phyloP scores from a whole-genome alignment of 2,888 invertebrate species.

The Plutella xylostella region DNA sequence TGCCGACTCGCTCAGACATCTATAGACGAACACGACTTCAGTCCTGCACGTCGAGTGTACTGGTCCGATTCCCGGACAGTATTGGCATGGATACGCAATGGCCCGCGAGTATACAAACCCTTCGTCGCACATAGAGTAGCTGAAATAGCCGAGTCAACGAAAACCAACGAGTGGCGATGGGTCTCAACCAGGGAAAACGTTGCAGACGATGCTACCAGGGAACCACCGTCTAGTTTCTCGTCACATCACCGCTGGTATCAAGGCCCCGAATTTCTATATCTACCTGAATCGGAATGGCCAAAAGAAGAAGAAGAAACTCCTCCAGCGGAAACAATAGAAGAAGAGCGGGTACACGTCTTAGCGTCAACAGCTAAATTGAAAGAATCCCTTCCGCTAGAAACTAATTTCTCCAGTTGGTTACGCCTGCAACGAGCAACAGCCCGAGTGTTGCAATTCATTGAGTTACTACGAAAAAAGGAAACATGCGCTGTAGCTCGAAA shows the following conservation, averaged over 20 bases:
- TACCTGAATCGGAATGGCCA: not conserved
- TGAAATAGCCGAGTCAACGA: not conserved
- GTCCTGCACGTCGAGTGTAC: not conserved
- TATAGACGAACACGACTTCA: conserved; percentile 10
- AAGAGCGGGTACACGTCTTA: not conserved
- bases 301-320: not conserved
- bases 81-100: conserved; percentile 4
- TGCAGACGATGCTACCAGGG: not conserved
- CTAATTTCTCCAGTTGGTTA: not conserved
- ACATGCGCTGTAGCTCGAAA: no score
- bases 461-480: no score
- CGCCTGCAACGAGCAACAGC: not conserved
- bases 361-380: not conserved
- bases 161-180: not conserved
- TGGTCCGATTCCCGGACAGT: conserved; percentile 12
- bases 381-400: not conserved
- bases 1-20: conserved; percentile 10
- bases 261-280: not conserved
- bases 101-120: not conserved
- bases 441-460: not conserved
- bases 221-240: not conserved
- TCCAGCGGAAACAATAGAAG: not conserved
- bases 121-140: not conserved
- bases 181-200: not conserved
- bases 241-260: not conserved